Evolutionary conservation across 2,113 vertebrate genomes (phyloP).

Genomic region (Vulpes lagopus): DNA sequence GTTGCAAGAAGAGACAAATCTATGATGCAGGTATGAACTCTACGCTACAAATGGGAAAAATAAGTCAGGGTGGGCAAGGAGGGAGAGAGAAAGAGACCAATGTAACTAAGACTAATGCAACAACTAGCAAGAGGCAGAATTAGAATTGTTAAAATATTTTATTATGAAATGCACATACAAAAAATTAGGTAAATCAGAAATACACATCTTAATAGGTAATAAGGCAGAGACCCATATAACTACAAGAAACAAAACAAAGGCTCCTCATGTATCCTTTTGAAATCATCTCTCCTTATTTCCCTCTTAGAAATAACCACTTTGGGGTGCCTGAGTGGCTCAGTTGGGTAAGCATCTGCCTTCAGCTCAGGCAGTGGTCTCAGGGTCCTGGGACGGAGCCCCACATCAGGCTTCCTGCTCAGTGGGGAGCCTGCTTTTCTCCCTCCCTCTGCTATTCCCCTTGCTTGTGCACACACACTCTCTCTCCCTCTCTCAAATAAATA

Average conservation of each 20-base stretch:
- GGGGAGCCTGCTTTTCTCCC: too few relatives aligned
- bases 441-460: too few relatives aligned
- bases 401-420: too few relatives aligned
- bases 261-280: not conserved
- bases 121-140: not conserved
- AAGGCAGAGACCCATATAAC: not conserved
- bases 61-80: not conserved
- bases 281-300: not conserved
- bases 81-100: not conserved
- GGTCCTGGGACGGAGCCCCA: too few relatives aligned
- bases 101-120: not conserved
- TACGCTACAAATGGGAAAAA: not conserved
- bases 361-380: too few relatives aligned
- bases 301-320: not conserved
- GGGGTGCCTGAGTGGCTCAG: too few relatives aligned
- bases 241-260: slow-evolving; percentile 7
- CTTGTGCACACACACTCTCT: too few relatives aligned
- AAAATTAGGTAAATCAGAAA: not conserved
- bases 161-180: not conserved
- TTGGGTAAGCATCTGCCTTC: too few relatives aligned
- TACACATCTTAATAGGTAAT: not conserved
- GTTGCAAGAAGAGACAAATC: not conserved
- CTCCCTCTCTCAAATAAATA: too few relatives aligned
- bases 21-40: not conserved
- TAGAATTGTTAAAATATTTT: not conserved